Evolutionary conservation across 2,113 vertebrate genomes (phyloP).

Genomic region (Silurus meridionalis): DNA sequence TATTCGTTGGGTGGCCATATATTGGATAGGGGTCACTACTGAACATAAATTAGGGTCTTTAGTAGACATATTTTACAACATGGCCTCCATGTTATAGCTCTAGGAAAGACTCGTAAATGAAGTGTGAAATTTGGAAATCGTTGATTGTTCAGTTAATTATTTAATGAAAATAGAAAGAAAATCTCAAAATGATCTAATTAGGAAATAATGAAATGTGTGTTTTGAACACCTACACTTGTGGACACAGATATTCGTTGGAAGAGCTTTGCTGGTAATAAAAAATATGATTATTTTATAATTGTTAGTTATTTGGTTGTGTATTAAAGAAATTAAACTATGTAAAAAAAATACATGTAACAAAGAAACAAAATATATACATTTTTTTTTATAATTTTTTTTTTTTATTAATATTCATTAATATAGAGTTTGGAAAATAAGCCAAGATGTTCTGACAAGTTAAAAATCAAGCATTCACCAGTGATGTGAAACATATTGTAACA

Average conservation of each 20-base stretch:
- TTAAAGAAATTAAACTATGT: background rate
- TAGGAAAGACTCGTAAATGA: constrained; percentile 4
- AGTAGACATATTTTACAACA: constrained; percentile 19
- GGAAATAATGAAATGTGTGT: background rate
- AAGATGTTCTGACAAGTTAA: background rate
- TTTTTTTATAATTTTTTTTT: too few relatives aligned
- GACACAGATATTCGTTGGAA: background rate
- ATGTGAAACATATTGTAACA: background rate
- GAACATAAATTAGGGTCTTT: background rate
- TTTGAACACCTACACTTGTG: background rate
- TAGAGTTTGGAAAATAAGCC: background rate
- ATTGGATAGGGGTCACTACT: background rate
- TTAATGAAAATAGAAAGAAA: background rate
- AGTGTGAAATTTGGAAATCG: constrained; percentile 13
- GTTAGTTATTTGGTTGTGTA: background rate
- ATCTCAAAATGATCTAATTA: background rate
- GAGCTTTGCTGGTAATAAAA: background rate
- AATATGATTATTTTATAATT: background rate
- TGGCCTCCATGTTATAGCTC: background rate
- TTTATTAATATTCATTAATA: background rate
- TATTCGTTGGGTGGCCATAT: background rate
- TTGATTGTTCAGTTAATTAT: constrained; percentile 9
- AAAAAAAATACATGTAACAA: too few relatives aligned
- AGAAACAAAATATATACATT: too few relatives aligned
- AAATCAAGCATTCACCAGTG: background rate